Evolutionary conservation across 2,888 invertebrate genomes (phyloP), one percentile per base, ranked within the genome.

Genomic region (Mythimna pallens): DNA sequence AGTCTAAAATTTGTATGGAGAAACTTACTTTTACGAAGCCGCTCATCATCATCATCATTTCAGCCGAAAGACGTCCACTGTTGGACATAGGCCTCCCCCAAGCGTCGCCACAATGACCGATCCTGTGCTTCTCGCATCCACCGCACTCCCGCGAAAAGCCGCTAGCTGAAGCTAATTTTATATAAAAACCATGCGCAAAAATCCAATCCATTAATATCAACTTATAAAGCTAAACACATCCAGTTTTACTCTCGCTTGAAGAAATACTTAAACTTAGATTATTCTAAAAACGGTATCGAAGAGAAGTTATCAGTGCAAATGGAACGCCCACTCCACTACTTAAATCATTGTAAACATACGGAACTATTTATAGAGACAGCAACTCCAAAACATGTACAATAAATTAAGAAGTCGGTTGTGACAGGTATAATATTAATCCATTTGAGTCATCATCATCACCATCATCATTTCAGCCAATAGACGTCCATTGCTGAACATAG

Each of bases 241-340:
- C 34, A 57, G 62, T 10, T 72, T 58, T 55, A 76, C 58, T 67
- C 55, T 25, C 58, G n/a, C 47, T 61, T 65, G 55, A 52, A 78
- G 68, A 40, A 70, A 73, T 82, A 78, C 79, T 86, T 72, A 78
- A 70, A 75, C 68, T 63, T 70, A 77, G 72, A 84, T 85, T 82
- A 86, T 77, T 84, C 70, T 83, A 75, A 78, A 81, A 78, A 65
- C 65, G 72, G 36, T 76, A 82, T 86, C 70, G 73, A 40, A 58
- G 61, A 50, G 68, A 74, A 84, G 78, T 86, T 86, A 82, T 85
- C 85, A 71, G 86, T 80, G 80, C 80, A 80, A 84, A 86, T 86
- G 86, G 84, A 84, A 70, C 73, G 40, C 80, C 73, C 76, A 78
- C 80, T 73, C 67, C 3, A 62, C 66, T 84, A 84, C 84, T 81